Percentiles rank a stretch among this genome's conserved stretches.
Conservation (phyloP, 2,888 invertebrate genomes). For the Trissolcus brochymenae region DNA sequence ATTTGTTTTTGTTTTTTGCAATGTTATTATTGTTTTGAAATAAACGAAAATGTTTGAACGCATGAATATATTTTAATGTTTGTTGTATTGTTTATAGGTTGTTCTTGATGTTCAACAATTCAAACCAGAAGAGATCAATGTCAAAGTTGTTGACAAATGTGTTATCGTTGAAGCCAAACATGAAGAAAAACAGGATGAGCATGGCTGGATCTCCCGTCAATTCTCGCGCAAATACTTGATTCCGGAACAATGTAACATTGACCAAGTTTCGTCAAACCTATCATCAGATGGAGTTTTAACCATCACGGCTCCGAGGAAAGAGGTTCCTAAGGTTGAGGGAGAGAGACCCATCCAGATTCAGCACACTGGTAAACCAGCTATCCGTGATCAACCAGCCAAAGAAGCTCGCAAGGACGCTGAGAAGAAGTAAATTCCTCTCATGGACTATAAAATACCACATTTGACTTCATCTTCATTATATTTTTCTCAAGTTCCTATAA, state of each 20-base stretch:
- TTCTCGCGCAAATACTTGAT: constrained; percentile 76
- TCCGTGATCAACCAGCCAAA: constrained; percentile 49
- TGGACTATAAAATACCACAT: too few species aligned
- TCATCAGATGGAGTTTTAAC: constrained; percentile 90
- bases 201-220: constrained; percentile 78
- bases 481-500: too few species aligned
- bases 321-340: constrained; percentile 58
- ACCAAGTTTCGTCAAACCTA: constrained; percentile 84
- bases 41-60: too few species aligned
- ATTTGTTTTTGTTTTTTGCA: too few species aligned
- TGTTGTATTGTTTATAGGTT: constrained; percentile 78
- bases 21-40: too few species aligned
- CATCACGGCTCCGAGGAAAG: constrained; percentile 83
- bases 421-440: constrained; percentile 7
- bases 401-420: constrained; percentile 22
- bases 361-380: constrained; percentile 68
- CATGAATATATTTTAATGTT: too few species aligned
- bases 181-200: constrained; percentile 90
- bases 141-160: constrained; percentile 83
- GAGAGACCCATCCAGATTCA: constrained; percentile 66
- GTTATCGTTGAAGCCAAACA: constrained; percentile 87
- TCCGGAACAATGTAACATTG: constrained; percentile 80
- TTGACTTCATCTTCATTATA: too few species aligned
- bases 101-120: constrained; percentile 69
- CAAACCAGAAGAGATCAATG: constrained; percentile 64